These are phyloP conservation scores for Ceratina calcarata DNA, from an alignment of 1,140 invertebrate species.

Conservation along the genomic window DNA sequence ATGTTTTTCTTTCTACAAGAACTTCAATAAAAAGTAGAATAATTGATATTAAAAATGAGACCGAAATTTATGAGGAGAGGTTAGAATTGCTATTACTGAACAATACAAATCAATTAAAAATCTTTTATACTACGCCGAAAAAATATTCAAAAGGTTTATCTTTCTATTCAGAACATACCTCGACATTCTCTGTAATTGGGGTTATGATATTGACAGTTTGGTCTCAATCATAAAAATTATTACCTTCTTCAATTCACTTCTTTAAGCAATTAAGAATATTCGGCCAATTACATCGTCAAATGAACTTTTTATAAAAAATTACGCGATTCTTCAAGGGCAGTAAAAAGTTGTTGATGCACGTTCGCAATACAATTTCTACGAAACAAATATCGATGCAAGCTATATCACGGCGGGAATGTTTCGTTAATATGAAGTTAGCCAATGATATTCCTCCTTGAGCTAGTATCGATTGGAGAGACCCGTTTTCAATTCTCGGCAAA, in stretches of 20 bases:
- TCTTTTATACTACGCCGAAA: neutral
- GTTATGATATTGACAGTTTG: neutral
- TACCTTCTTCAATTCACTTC: neutral
- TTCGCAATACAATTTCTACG: neutral
- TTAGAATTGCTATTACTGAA: neutral
- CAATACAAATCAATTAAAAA: neutral
- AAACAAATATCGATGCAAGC: neutral
- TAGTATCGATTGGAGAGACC: slow-evolving; percentile 58
- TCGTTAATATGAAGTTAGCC: slow-evolving; percentile 47
- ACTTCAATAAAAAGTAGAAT: neutral
- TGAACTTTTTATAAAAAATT: neutral
- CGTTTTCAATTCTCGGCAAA: slow-evolving; percentile 60
- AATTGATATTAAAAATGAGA: neutral
- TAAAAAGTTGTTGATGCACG: neutral
- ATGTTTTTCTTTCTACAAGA: slow-evolving; percentile 52
- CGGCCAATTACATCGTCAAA: neutral
- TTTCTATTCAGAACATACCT: neutral
- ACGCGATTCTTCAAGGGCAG: neutral
- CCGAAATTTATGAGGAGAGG: neutral
- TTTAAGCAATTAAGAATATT: neutral
- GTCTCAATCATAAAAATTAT: neutral
- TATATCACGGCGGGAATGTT: slow-evolving; percentile 17
- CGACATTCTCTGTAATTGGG: neutral
- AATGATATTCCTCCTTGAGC: slow-evolving; percentile 55
- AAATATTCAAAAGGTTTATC: neutral